Evolutionary conservation across 2,888 invertebrate species (phyloP), one percentile per base, ranked within the genome.

Genomic region (Xestobium rufovillosum): DNA sequence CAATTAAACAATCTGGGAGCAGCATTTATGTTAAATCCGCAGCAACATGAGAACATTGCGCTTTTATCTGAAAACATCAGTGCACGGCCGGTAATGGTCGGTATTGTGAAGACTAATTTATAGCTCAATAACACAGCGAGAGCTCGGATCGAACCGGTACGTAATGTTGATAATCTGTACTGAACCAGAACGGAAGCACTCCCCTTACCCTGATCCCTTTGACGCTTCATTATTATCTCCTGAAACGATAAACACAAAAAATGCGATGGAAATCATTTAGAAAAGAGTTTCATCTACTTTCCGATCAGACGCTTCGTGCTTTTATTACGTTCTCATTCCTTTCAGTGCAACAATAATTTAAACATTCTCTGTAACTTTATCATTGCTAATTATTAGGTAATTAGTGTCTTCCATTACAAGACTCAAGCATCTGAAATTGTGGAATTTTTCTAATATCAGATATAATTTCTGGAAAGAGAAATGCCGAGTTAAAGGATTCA

Each of bases 41-140:
- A 55, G 47, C 50, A 53, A 52, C 51, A 53, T 53, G 49, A 49
- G 48, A 49, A 48, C 49, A 49, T 54, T 53, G 54, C 48, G 53
- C 53, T 57, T 57, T 57, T 57, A 57, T 56, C 56, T 50, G 47
- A 48, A 52, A 56, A 51, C 51, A 57, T 54, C 53, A 54, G 41
- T 48, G 44, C 45, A 41, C 48, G 49, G 46, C 53, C 56, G 55
- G 57, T 56, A 60, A 60, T 59, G 60, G 58, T 51, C 53, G 53
- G 54, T 55, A 59, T 60, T 60, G 60, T 59, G 55, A 43, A 44
- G 49, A 55, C 57, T 60, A 60, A 60, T 60, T 60, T 60, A 60
- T 60, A 45, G 52, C 56, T 58, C 60, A 59, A 60, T 60, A 60
- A 59, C 60, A 54, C 55, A 50, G 55, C 54, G 51, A 49, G 55